Conservation (phyloP, 2,888 invertebrate species). For the Platynereis dumerilii region DNA sequence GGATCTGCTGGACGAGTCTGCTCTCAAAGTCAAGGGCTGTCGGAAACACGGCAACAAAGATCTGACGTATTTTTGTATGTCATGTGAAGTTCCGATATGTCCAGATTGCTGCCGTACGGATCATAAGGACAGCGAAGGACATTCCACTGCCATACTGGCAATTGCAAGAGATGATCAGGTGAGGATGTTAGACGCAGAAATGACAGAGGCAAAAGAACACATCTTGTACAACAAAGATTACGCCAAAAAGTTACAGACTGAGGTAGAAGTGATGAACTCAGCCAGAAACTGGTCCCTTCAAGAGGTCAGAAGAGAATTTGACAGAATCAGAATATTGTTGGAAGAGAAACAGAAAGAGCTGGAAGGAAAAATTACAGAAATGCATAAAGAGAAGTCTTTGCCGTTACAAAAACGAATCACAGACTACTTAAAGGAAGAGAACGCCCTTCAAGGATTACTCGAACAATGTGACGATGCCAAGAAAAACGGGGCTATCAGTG, state of each 20-base stretch:
- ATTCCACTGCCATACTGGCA: slow-evolving; percentile 7
- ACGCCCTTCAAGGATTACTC: slow-evolving; percentile 20
- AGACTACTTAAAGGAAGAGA: slow-evolving; percentile 20
- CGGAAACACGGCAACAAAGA: slow-evolving; percentile 27
- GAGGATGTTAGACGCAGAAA: slow-evolving; percentile 16
- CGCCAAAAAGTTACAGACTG: slow-evolving; percentile 6
- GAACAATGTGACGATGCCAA: slow-evolving; percentile 33
- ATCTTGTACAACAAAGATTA: slow-evolving; percentile 8
- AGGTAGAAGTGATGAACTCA: slow-evolving; percentile 11
- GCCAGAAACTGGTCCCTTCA: slow-evolving; percentile 7
- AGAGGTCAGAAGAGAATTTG: slow-evolving; percentile 17
- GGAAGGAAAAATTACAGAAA: slow-evolving; percentile 19
- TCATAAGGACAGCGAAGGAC: slow-evolving; percentile 39
- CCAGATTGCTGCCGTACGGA: slow-evolving; percentile 22
- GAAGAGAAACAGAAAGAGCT: slow-evolving; percentile 18
- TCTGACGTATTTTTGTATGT: slow-evolving; percentile 30
- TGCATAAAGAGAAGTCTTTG: slow-evolving; percentile 11
- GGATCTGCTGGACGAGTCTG: slow-evolving; percentile 46
- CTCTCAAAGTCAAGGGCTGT: slow-evolving; percentile 37
- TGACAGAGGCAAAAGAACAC: slow-evolving; percentile 12
- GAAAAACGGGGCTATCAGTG: slow-evolving; percentile 26
- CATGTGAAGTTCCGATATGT: slow-evolving; percentile 28
- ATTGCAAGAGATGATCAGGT: slow-evolving; percentile 16
- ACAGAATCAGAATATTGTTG: slow-evolving; percentile 17
- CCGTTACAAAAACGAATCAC: slow-evolving; percentile 12